Evolutionary conservation across 2,113 vertebrate genomes (phyloP).

Genomic region (Pavo muticus): DNA sequence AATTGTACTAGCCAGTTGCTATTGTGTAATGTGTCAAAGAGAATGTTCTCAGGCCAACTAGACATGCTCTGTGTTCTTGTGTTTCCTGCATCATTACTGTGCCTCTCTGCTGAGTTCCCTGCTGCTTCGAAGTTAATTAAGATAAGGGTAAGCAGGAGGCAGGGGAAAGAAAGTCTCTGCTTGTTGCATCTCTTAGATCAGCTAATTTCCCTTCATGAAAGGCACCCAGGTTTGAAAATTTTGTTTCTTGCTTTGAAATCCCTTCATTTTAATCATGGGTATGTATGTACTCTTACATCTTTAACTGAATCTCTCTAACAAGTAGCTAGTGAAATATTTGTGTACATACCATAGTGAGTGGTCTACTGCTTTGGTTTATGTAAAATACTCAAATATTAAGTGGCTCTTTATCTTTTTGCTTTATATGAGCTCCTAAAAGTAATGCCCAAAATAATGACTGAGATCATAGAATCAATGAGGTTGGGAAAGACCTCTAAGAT

Average conservation of each 20-base stretch:
- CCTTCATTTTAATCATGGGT: background rate
- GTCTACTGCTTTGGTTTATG: background rate
- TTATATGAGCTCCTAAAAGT: background rate
- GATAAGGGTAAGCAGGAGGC: conserved; percentile 59
- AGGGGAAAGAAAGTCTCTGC: conserved; percentile 43
- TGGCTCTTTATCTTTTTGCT: background rate
- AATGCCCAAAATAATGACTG: background rate
- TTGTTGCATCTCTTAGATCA: conserved; percentile 58
- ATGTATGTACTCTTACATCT: background rate
- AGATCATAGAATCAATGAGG: background rate
- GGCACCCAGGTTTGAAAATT: conserved; percentile 40
- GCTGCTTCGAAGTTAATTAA: conserved; percentile 74
- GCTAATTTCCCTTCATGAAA: conserved; percentile 60
- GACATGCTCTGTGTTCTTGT: conserved; percentile 66
- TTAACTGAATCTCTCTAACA: background rate
- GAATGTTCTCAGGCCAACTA: conserved; percentile 67
- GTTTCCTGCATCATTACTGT: conserved; percentile 73
- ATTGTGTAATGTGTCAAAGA: conserved; percentile 71
- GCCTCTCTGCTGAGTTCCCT: conserved; percentile 63
- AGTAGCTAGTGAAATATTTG: background rate
- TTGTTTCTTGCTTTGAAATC: conserved; percentile 8
- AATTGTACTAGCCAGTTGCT: conserved; percentile 58
- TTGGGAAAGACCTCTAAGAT: no score
- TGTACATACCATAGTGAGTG: background rate
- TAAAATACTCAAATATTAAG: background rate